Percentiles rank a stretch among this genome's conserved stretches.
Conservation (phyloP, 2,888 invertebrate species). For the Scaptomyza reducta region DNA sequence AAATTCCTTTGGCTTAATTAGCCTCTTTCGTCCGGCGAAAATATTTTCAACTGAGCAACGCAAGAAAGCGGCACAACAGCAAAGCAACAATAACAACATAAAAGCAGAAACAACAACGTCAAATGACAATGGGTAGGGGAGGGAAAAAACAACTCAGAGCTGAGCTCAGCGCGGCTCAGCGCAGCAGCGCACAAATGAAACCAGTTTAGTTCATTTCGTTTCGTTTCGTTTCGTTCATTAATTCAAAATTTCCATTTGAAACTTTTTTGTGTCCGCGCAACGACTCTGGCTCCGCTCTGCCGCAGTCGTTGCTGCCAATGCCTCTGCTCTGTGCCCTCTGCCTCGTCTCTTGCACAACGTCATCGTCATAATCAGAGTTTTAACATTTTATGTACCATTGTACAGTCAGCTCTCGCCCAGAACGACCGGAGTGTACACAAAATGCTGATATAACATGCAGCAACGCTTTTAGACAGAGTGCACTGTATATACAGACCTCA, state of each 20-base stretch:
- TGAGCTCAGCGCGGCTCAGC: constrained; percentile 66
- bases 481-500: constrained; percentile 61
- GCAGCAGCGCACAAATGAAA: constrained; percentile 77
- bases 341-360: constrained; percentile 52
- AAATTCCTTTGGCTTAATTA: constrained; percentile 82
- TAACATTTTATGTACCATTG: constrained; percentile 76
- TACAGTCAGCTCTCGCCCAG: constrained; percentile 47
- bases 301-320: constrained; percentile 62
- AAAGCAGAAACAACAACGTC: constrained; percentile 35
- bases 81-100: constrained; percentile 37
- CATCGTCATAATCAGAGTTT: constrained; percentile 78
- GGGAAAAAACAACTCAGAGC: constrained; percentile 67
- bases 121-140: constrained; percentile 34
- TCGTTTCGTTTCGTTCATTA: constrained; percentile 83
- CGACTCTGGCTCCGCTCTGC: constrained; percentile 59
- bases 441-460: constrained; percentile 10
- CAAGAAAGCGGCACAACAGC: constrained; percentile 80
- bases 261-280: constrained; percentile 69
- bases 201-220: constrained; percentile 82
- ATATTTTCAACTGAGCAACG: constrained; percentile 79
- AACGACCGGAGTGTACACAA: constrained; percentile 1
- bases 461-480: constrained; percentile 8
- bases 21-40: constrained; percentile 81
- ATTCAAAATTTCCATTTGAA: constrained; percentile 83
- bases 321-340: constrained; percentile 41